phyloP scores from a whole-genome alignment of 2,888 invertebrate species.

The Zygothrica quintamaculata region DNA sequence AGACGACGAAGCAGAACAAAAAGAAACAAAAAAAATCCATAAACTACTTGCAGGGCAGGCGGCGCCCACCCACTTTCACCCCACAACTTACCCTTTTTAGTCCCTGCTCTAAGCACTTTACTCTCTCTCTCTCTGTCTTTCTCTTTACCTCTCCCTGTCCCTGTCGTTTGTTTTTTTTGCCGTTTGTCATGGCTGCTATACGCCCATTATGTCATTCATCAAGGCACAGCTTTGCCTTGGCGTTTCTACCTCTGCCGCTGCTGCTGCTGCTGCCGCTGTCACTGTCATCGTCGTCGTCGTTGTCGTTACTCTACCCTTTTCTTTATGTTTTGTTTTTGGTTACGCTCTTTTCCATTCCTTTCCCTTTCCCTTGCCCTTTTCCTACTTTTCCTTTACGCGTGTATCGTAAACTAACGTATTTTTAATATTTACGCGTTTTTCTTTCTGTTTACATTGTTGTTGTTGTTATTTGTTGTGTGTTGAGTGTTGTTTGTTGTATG shows the following conservation, averaged over 20 bases:
- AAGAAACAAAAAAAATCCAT: constrained; percentile 63
- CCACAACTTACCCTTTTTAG: constrained; percentile 1
- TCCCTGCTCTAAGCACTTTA: no score
- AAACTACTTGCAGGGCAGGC: constrained; percentile 64
- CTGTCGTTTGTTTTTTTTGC: constrained; percentile 1
- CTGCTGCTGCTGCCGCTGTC: constrained; percentile 16
- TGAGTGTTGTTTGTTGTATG: no score
- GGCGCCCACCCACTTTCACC: constrained; percentile 19
- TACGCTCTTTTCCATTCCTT: constrained; percentile 5
- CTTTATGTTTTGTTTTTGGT: constrained; percentile 9
- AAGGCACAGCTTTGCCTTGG: constrained; percentile 40
- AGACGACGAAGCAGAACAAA: no score
- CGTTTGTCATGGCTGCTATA: constrained; percentile 43
- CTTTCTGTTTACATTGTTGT: constrained; percentile 58
- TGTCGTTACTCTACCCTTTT: constrained; percentile 38
- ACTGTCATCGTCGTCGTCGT: constrained; percentile 21
- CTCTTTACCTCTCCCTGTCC: constrained; percentile 3
- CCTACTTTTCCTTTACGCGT: constrained; percentile 35
- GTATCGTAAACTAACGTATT: constrained; percentile 52
- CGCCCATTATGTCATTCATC: constrained; percentile 76
- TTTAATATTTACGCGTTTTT: constrained; percentile 66
- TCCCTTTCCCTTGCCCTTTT: no score
- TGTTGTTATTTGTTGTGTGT: not conserved
- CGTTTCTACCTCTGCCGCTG: constrained; percentile 25
- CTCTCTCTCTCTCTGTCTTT: not conserved